These are phyloP conservation scores for Struthio camelus DNA, from an alignment of 2,113 vertebrate species.

Conservation along the genomic window DNA sequence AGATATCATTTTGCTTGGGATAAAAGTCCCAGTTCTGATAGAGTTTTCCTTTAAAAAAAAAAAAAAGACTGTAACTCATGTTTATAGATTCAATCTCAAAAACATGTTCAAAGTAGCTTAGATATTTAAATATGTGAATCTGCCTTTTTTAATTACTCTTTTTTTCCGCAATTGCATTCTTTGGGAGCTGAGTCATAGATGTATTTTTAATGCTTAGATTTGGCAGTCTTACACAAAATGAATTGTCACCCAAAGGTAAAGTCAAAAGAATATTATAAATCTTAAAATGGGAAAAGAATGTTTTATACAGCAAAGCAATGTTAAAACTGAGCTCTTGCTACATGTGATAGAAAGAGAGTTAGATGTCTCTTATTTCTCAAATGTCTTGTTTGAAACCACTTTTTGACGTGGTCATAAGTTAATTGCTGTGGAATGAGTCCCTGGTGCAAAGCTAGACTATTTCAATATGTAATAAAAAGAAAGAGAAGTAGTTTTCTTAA, in stretches of 20 bases:
- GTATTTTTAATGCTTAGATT: neutral
- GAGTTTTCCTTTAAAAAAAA: neutral
- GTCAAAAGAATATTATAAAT: neutral
- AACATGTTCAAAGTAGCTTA: neutral
- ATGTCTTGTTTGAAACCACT: constrained; percentile 1
- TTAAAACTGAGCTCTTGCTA: neutral
- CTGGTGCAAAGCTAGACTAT: neutral
- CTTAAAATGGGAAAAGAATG: neutral
- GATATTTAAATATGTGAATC: neutral
- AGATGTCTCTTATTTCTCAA: neutral
- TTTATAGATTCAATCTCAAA: constrained; percentile 4
- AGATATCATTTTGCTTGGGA: neutral
- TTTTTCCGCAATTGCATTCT: neutral
- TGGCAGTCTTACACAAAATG: neutral
- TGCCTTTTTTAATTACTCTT: neutral
- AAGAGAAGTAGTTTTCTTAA: neutral
- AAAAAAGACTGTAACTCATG: neutral
- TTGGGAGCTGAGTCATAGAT: neutral
- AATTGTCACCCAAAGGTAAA: constrained; percentile 20
- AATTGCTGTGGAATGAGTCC: constrained; percentile 16
- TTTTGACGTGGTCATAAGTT: neutral
- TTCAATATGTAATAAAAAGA: neutral
- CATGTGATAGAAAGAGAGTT: neutral
- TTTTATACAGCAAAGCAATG: neutral
- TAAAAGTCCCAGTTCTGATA: neutral